Conservation (phyloP, 2,113 vertebrate genomes). For the Chinchilla lanigera region DNA sequence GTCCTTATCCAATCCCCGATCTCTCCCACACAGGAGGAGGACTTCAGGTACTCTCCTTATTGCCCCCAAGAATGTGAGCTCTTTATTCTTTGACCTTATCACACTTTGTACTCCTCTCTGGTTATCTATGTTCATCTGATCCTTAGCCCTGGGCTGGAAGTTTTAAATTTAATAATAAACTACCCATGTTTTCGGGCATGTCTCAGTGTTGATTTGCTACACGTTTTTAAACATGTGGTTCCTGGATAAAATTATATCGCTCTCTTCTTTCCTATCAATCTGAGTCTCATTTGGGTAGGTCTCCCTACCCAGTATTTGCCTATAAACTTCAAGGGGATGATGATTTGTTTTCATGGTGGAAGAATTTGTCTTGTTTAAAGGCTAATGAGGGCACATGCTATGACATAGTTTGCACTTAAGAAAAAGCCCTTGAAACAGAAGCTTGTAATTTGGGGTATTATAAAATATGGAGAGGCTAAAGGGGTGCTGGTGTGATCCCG, state of each 20-base stretch:
- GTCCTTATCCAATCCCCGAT: not conserved
- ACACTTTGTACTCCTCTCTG: not conserved
- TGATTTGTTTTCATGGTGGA: not conserved
- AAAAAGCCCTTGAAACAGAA: not conserved
- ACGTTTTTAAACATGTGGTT: not conserved
- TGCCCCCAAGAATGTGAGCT: not conserved
- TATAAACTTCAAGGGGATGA: not conserved
- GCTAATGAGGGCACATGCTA: not conserved
- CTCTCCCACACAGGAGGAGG: not conserved
- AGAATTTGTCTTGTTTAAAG: not conserved
- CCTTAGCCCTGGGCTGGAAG: not conserved
- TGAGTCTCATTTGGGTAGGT: not conserved
- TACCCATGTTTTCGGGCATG: not conserved
- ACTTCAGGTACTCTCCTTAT: not conserved
- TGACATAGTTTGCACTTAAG: not conserved
- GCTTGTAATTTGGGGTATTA: accelerated
- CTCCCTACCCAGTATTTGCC: not conserved
- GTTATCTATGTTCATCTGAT: not conserved
- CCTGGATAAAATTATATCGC: not conserved
- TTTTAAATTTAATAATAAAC: not conserved
- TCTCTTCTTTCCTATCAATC: not conserved
- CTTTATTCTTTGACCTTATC: conserved; percentile 29
- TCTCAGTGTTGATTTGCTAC: not conserved
- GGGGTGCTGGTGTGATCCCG: not conserved
- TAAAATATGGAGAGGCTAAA: not conserved